phyloP scores from a whole-genome alignment of 2,113 vertebrate species.

The Gila orcuttii region DNA sequence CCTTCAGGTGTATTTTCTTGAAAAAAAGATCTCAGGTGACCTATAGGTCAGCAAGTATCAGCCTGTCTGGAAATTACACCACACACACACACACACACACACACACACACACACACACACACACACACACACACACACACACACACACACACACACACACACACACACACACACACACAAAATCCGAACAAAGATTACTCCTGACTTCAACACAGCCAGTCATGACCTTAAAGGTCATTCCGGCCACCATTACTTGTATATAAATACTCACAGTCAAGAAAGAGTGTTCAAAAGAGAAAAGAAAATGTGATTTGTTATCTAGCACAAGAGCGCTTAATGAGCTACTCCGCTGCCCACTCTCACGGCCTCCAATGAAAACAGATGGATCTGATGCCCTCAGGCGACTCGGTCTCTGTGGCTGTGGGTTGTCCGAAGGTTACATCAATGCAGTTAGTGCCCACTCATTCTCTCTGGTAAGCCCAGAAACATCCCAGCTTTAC shows the following conservation, averaged over 20 bases:
- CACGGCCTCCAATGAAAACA: constrained; percentile 40
- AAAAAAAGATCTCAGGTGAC: constrained; percentile 11
- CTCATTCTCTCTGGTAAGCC: neutral
- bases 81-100: neutral
- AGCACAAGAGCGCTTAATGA: constrained; percentile 34
- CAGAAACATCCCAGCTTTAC: neutral
- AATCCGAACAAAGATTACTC: constrained; percentile 2
- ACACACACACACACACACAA: neutral
- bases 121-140: neutral
- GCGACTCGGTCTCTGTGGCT: neutral
- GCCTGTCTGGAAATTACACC: neutral
- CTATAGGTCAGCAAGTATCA: neutral
- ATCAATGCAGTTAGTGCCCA: constrained; percentile 22
- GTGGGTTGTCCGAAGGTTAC: constrained; percentile 48
- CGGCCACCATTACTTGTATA: constrained; percentile 39
- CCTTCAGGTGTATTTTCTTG: neutral
- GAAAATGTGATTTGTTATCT: constrained; percentile 61
- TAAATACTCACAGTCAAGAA: constrained; percentile 43
- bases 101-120: neutral
- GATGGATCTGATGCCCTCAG: constrained; percentile 11
- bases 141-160: constrained; percentile 1
- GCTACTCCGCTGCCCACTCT: constrained; percentile 37
- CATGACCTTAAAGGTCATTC: constrained; percentile 63
- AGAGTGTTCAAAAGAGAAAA: constrained; percentile 50
- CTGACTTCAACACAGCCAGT: constrained; percentile 20